Conservation (phyloP, 1,140 invertebrate genomes). For the Scaptomyza montana region DNA sequence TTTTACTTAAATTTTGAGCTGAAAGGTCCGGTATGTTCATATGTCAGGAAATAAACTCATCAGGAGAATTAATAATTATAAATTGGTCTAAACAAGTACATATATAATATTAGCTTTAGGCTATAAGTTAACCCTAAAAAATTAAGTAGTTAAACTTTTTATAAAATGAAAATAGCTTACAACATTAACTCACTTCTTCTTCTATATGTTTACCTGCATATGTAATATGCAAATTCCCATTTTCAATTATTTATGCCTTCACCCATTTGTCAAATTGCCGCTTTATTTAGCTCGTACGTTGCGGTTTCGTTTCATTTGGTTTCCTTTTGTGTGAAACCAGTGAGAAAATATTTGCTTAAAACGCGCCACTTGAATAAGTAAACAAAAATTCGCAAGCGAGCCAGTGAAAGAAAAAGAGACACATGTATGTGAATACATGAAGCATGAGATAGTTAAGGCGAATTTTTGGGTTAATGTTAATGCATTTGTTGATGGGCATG, state of each 20-base stretch:
- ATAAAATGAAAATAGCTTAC: too few species aligned
- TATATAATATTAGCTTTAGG: too few species aligned
- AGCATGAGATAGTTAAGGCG: constrained; percentile 29
- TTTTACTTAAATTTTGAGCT: too few species aligned
- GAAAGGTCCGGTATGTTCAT: too few species aligned
- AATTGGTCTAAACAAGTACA: too few species aligned
- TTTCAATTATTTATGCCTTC: constrained; percentile 9
- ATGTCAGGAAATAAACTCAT: too few species aligned
- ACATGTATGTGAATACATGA: constrained; percentile 20
- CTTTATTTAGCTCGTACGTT: constrained; percentile 27
- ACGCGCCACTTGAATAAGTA: constrained; percentile 65
- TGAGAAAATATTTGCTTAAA: constrained; percentile 60
- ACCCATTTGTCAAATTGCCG: constrained; percentile 40
- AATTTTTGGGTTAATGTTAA: constrained; percentile 77
- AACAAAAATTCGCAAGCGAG: constrained; percentile 53
- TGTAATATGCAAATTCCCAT: constrained; percentile 30
- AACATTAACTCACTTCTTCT: constrained; percentile 6
- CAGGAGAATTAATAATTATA: too few species aligned
- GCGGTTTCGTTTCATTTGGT: constrained; percentile 31
- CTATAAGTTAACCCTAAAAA: too few species aligned
- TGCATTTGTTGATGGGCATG: constrained; percentile 67
- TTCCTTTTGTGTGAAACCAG: constrained; percentile 44
- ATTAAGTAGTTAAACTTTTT: too few species aligned
- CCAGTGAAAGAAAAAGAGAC: constrained; percentile 1
- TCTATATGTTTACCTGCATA: not conserved